Conservation (phyloP, 2,113 vertebrate genomes). For the Tenrec ecaudatus region DNA sequence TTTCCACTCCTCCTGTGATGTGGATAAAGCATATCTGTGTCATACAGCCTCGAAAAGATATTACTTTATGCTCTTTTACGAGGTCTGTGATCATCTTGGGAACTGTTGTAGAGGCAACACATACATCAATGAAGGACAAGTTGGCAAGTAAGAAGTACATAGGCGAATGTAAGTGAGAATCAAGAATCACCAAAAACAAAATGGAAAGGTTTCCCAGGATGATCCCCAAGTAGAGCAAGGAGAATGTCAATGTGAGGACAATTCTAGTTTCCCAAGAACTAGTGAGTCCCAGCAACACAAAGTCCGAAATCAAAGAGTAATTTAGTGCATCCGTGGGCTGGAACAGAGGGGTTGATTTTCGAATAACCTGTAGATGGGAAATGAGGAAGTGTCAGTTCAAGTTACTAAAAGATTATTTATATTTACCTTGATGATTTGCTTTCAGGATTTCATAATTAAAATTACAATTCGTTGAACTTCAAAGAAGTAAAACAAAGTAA, state of each 20-base stretch:
- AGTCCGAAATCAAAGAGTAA: slow-evolving; percentile 24
- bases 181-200: slow-evolving; percentile 40
- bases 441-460: neutral
- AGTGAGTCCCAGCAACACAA: slow-evolving; percentile 53
- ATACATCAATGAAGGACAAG: slow-evolving; percentile 25
- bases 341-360: neutral
- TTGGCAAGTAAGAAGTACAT: slow-evolving; percentile 60
- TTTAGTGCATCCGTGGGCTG: slow-evolving; percentile 49
- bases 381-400: neutral
- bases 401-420: neutral
- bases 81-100: slow-evolving; percentile 53
- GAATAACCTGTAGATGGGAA: slow-evolving; percentile 18
- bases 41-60: slow-evolving; percentile 48
- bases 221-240: slow-evolving; percentile 44
- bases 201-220: slow-evolving; percentile 56
- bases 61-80: neutral
- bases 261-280: neutral
- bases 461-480: neutral
- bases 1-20: slow-evolving; percentile 35
- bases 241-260: slow-evolving; percentile 25
- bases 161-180: slow-evolving; percentile 4
- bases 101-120: slow-evolving; percentile 19
- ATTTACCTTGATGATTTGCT: neutral
- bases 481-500: neutral
- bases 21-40: slow-evolving; percentile 67